Percentiles rank a stretch among this genome's conserved stretches.
Evolutionary conservation across 2,113 vertebrate genomes (phyloP).

Genomic region (Trichomycterus rosablanca): DNA sequence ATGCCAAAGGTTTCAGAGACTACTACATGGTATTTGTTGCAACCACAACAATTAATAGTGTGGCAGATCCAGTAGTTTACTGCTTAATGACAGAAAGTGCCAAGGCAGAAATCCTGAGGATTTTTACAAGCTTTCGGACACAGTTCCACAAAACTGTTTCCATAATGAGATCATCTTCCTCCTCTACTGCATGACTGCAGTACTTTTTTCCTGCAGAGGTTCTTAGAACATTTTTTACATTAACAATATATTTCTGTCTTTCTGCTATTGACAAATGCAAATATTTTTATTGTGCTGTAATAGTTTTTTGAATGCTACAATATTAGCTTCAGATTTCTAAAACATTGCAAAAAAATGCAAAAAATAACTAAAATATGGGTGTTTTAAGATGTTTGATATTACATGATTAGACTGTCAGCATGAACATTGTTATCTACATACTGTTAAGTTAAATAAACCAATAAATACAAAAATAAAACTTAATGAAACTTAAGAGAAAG

Average conservation of each 20-base stretch:
- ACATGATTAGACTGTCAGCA: no score
- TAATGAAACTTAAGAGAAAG: background rate
- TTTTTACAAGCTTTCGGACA: background rate
- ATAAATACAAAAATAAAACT: background rate
- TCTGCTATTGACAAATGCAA: no score
- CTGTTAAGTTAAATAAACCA: background rate
- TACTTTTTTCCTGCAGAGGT: background rate
- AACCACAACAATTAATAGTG: slow-evolving; percentile 78
- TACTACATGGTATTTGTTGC: slow-evolving; percentile 74
- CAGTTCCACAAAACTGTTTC: background rate
- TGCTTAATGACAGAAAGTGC: slow-evolving; percentile 74
- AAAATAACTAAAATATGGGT: no score
- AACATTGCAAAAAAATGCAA: no score
- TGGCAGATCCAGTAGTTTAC: slow-evolving; percentile 77
- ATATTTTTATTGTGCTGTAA: no score
- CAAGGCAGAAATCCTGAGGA: slow-evolving; percentile 33
- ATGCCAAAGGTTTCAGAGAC: slow-evolving; percentile 67
- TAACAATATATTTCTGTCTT: no score
- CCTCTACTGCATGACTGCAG: background rate
- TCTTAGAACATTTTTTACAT: no score
- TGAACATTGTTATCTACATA: background rate
- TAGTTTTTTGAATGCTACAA: no score
- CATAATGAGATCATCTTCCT: background rate
- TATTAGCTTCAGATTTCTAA: no score
- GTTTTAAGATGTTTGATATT: no score